Percentiles rank a stretch among this genome's conserved stretches.
These are phyloP conservation scores for Scyliorhinus canicula DNA, from an alignment of 2,797 vertebrate species.

Conservation along the genomic window DNA sequence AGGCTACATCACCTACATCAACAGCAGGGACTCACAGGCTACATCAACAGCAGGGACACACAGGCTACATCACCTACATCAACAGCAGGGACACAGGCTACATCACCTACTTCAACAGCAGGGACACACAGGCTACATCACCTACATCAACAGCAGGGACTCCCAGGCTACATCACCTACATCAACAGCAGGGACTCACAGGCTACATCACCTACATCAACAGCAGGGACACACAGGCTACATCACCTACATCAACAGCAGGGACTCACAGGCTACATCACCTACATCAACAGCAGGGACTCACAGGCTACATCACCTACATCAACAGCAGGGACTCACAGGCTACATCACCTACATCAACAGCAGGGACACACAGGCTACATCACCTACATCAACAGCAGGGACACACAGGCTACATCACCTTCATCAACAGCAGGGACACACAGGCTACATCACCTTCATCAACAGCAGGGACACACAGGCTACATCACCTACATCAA, in stretches of 20 bases:
- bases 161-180: neutral
- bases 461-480: neutral
- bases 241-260: neutral
- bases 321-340: neutral
- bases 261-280: neutral
- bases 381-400: neutral
- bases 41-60: neutral
- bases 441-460: too few relatives aligned
- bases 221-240: neutral
- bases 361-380: neutral
- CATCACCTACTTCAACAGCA: neutral
- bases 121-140: too few relatives aligned
- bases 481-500: too few relatives aligned
- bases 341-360: too few relatives aligned
- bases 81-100: neutral
- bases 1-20: too few relatives aligned
- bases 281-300: neutral
- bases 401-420: too few relatives aligned
- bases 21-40: neutral
- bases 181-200: neutral
- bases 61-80: too few relatives aligned
- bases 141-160: neutral
- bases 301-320: neutral
- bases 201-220: too few relatives aligned
- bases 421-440: neutral